Evolutionary conservation across 2,888 invertebrate genomes (phyloP).

Genomic region (Drymonia ruficornis): DNA sequence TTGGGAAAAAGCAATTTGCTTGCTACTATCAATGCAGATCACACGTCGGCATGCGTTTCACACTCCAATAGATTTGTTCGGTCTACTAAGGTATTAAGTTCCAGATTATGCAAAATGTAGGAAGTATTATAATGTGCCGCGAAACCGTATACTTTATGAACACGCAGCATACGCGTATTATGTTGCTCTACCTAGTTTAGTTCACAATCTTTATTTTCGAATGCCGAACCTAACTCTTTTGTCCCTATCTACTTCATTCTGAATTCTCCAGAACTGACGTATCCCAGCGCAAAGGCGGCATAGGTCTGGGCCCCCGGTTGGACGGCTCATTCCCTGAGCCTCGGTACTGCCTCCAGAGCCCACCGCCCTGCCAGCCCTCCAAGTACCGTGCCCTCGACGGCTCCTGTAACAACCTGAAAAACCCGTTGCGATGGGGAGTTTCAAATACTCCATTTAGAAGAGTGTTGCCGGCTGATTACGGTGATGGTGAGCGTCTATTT

Average conservation of each 20-base stretch:
- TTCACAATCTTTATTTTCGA: too few relatives aligned
- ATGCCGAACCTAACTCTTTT: too few relatives aligned
- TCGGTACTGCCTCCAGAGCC: slow-evolving; percentile 52
- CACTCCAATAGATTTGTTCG: background rate
- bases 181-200: background rate
- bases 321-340: slow-evolving; percentile 63
- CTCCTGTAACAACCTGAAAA: slow-evolving; percentile 89
- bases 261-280: slow-evolving; percentile 51
- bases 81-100: background rate
- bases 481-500: slow-evolving; percentile 85
- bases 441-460: slow-evolving; percentile 90
- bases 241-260: background rate
- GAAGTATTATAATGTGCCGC: background rate
- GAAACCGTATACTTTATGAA: background rate
- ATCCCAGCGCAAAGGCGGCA: slow-evolving; percentile 48
- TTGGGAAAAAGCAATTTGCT: too few relatives aligned
- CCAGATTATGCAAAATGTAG: background rate
- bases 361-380: slow-evolving; percentile 66
- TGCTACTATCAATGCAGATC: too few relatives aligned
- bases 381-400: slow-evolving; percentile 90
- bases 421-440: slow-evolving; percentile 88
- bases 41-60: background rate
- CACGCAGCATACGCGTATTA: background rate
- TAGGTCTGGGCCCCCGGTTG: slow-evolving; percentile 63
- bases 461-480: slow-evolving; percentile 90